Evolutionary conservation across 1,140 invertebrate species (phyloP).

Genomic region (Pseudachorutes palmiensis): DNA sequence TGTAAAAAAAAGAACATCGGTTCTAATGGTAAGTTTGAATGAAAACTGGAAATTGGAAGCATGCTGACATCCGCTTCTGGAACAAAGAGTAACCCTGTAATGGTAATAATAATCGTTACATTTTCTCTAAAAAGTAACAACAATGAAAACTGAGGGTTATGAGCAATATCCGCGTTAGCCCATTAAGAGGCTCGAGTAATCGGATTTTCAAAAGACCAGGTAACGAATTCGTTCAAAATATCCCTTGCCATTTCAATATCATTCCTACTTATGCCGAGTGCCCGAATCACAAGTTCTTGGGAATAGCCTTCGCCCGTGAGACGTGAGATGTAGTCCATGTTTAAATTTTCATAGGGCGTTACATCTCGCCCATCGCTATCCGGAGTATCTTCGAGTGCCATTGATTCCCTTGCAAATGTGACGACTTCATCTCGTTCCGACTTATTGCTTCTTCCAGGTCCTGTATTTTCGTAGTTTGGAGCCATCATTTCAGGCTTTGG

Average conservation of each 20-base stretch:
- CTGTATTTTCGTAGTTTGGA: constrained; percentile 35
- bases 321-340: constrained; percentile 79
- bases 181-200: no score
- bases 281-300: constrained; percentile 78
- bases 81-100: no score
- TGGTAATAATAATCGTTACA: no score
- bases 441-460: constrained; percentile 15
- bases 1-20: no score
- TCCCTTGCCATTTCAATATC: constrained; percentile 90
- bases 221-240: constrained; percentile 84
- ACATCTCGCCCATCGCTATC: constrained; percentile 38
- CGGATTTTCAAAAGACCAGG: constrained; percentile 43
- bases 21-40: no score
- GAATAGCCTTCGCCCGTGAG: constrained; percentile 80
- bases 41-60: no score
- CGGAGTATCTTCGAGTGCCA: not conserved
- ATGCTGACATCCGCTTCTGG: no score
- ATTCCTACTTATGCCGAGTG: constrained; percentile 80
- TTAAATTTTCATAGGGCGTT: constrained; percentile 71
- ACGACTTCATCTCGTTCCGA: not conserved
- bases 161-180: no score
- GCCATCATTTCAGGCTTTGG: not conserved
- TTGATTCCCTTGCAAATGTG: not conserved
- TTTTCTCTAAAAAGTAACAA: no score
- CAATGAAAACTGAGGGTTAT: no score